Evolutionary conservation across 2,113 vertebrate genomes (phyloP), one percentile per base, ranked within the genome.

Genomic region (Sinocyclocheilus rhinocerous): DNA sequence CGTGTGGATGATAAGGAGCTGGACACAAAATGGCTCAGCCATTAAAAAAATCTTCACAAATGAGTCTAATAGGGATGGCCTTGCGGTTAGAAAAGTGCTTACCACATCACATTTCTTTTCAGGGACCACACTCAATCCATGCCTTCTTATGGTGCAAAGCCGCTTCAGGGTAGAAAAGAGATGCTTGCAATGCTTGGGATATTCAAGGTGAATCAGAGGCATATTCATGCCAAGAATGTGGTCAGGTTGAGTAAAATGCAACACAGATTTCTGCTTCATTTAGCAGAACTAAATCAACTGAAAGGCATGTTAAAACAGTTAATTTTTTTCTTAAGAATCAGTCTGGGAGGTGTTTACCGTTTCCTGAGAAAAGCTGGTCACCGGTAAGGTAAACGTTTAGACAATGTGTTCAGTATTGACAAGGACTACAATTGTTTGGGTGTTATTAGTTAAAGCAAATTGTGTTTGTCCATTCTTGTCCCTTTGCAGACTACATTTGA

Each of bases 371-470:
- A 39, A 86, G 78, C 70, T 48, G n/a, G 18, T 76, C 6, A 65
- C 42, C 36, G 24, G 59, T 80, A 29, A 85, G 24, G 42, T 45
- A 29, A 83, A 83, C 70, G 65, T 83, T 83, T 83, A 70, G n/a
- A 70, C 48, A 83, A 15, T 52, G 42, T 70, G 63, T 69, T 45
- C 15, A 26, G n/a, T 63, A 65, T 65, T 65, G 59, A 67, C 22
- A 45, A 48, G 39, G 13, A 48, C 79, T 12, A 67, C 55, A 79
- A n/a, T 11, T 20, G 61, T 67, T 63, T 67, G n/a, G 57, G 57
- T 42, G 22, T 33, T 77, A 55, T 77, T 55, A 29, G 78, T 45
- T 81, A 18, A 48, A 26, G 39, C 15, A 65, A 65, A 81, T 42
- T 16, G 39, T 81, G n/a, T 65, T 67, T 65, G 59, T 42, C 61